These are phyloP conservation scores for Tortricodes alternella DNA, from an alignment of 2,888 invertebrate species.

Conservation along the genomic window DNA sequence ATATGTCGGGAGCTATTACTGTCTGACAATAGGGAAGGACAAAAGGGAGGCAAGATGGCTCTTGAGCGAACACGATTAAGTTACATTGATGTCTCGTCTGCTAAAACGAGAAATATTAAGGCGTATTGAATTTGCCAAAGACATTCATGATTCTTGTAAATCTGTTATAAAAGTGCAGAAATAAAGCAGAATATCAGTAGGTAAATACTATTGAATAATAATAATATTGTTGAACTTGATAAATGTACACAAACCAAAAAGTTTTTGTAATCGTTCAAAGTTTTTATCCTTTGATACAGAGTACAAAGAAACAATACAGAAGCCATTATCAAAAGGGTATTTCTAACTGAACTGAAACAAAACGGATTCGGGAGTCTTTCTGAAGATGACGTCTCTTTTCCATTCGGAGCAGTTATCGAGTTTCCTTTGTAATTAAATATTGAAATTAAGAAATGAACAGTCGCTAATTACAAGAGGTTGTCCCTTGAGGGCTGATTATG, in stretches of 20 bases:
- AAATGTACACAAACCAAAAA: slow-evolving; percentile 4
- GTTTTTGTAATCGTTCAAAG: slow-evolving; percentile 40
- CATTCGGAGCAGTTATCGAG: slow-evolving; percentile 75
- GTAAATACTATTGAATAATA: no score
- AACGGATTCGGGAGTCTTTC: slow-evolving; percentile 72
- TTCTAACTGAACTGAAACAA: slow-evolving; percentile 70
- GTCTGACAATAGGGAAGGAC: slow-evolving; percentile 67
- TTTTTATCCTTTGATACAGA: slow-evolving; percentile 61
- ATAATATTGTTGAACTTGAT: background rate
- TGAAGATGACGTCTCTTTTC: slow-evolving; percentile 79
- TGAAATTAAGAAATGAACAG: slow-evolving; percentile 84
- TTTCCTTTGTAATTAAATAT: slow-evolving; percentile 84
- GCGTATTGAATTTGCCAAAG: slow-evolving; percentile 31
- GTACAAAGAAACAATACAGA: slow-evolving; percentile 67
- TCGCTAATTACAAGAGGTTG: slow-evolving; percentile 82
- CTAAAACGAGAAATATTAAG: slow-evolving; percentile 34
- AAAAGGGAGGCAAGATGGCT: slow-evolving; percentile 68
- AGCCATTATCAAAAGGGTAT: slow-evolving; percentile 59
- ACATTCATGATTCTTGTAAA: slow-evolving; percentile 22
- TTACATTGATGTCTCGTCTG: slow-evolving; percentile 56
- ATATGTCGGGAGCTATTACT: slow-evolving; percentile 67
- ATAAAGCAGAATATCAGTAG: no score
- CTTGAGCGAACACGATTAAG: slow-evolving; percentile 60
- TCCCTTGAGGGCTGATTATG: slow-evolving; percentile 80
- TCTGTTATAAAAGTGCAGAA: background rate